Percentiles rank a stretch among this genome's conserved stretches.
These are phyloP conservation scores for Azemiops feae DNA, from an alignment of 2,113 vertebrate genomes.

Conservation along the genomic window DNA sequence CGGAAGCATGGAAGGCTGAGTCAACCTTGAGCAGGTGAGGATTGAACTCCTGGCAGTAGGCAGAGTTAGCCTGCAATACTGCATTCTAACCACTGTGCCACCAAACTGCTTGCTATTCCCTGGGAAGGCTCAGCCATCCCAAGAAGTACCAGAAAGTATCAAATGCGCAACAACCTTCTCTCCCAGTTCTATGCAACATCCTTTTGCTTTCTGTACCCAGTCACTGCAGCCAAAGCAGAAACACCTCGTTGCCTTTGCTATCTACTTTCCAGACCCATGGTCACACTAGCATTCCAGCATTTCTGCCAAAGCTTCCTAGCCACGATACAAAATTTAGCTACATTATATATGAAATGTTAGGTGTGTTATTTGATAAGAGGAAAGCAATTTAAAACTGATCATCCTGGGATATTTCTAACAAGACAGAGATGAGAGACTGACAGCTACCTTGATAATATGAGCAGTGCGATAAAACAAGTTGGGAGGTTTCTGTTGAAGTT, in stretches of 20 bases:
- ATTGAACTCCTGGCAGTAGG: neutral
- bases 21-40: neutral
- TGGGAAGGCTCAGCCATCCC: neutral
- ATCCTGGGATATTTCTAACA: neutral
- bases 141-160: neutral
- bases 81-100: neutral
- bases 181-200: neutral
- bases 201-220: neutral
- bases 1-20: neutral
- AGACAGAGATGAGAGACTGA: neutral
- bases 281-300: neutral
- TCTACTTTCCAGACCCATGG: neutral
- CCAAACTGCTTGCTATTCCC: neutral
- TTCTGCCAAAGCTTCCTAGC: neutral
- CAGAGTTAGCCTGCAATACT: neutral
- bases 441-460: neutral
- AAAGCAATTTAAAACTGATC: neutral
- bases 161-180: neutral
- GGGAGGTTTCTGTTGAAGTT: neutral
- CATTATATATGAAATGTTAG: neutral
- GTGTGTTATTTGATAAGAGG: neutral
- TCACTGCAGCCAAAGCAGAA: neutral
- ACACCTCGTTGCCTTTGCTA: neutral
- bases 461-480: neutral
- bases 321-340: neutral